Percentiles rank a stretch among this genome's conserved stretches.
Conservation (phyloP, 2,888 invertebrate genomes). For the Andricus quercusramuli region DNA sequence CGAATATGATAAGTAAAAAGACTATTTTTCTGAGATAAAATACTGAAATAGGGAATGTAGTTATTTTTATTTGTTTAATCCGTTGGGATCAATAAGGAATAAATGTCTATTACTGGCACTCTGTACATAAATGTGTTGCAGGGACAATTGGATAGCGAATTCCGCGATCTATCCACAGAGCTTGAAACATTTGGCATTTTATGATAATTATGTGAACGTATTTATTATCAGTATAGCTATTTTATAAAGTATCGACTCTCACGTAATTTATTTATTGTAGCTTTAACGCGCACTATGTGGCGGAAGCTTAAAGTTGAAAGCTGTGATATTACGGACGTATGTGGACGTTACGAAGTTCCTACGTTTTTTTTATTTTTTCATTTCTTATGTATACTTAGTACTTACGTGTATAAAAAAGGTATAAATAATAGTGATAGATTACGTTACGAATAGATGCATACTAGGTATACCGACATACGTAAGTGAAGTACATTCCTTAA, state of each 20-base stretch:
- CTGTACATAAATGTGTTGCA: neutral
- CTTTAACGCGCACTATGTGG: slow-evolving; percentile 67
- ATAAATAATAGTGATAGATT: slow-evolving; percentile 19
- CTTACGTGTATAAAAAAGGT: slow-evolving; percentile 41
- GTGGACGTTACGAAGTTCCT: slow-evolving; percentile 74
- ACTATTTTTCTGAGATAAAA: neutral
- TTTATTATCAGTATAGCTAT: neutral
- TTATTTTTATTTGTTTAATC: neutral
- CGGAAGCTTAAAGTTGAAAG: slow-evolving; percentile 72
- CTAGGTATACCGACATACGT: slow-evolving; percentile 35
- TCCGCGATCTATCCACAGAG: neutral
- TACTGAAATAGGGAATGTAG: neutral
- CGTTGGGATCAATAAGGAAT: neutral
- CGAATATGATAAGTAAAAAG: neutral
- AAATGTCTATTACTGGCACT: neutral
- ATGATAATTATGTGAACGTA: neutral
- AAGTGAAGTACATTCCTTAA: slow-evolving; percentile 5
- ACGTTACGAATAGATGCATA: slow-evolving; percentile 10
- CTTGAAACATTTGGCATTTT: neutral
- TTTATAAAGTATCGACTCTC: slow-evolving; percentile 1
- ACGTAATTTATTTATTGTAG: slow-evolving; percentile 69
- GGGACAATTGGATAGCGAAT: neutral
- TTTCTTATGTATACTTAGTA: slow-evolving; percentile 41
- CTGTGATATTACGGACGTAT: slow-evolving; percentile 76
- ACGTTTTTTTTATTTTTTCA: slow-evolving; percentile 66